Evolutionary conservation across 1,140 invertebrate genomes (phyloP).

Genomic region (Drosophila nasuta): DNA sequence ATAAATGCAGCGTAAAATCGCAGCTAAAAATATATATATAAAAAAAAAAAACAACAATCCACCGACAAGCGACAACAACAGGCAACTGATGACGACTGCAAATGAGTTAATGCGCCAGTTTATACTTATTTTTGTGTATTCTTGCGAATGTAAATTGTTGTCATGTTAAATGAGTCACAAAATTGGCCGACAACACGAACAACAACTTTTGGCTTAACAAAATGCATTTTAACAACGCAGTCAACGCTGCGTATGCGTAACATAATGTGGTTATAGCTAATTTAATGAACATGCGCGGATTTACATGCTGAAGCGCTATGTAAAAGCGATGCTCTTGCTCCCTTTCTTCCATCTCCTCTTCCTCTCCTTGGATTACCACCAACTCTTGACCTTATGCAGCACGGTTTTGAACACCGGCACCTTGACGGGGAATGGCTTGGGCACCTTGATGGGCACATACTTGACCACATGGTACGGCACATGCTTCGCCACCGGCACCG

Average conservation of each 20-base stretch:
- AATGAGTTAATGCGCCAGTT: constrained; percentile 44
- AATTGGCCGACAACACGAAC: constrained; percentile 55
- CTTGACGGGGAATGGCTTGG: constrained; percentile 91
- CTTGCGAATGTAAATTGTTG: constrained; percentile 42
- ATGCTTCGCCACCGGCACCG: constrained; percentile 90
- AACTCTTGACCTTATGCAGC: constrained; percentile 86
- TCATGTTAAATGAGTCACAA: constrained; percentile 78
- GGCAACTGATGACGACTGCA: constrained; percentile 25
- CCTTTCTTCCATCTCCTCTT: neutral
- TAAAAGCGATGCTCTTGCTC: neutral
- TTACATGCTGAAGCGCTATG: constrained; percentile 30
- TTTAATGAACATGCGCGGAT: constrained; percentile 42
- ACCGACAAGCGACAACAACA: neutral
- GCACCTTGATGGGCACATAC: constrained; percentile 89
- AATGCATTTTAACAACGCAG: constrained; percentile 54
- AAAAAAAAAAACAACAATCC: neutral
- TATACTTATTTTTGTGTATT: constrained; percentile 39
- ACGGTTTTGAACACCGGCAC: constrained; percentile 91
- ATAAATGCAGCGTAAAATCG: constrained; percentile 73
- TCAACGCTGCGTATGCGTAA: constrained; percentile 54
- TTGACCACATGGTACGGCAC: constrained; percentile 90
- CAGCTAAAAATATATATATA: constrained; percentile 47
- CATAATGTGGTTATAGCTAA: constrained; percentile 63
- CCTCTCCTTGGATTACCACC: constrained; percentile 60
- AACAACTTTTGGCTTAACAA: constrained; percentile 55